Percentiles rank a stretch among this genome's conserved stretches.
phyloP scores from a whole-genome alignment of 2,797 vertebrate species.

The Myioborus miniatus region DNA sequence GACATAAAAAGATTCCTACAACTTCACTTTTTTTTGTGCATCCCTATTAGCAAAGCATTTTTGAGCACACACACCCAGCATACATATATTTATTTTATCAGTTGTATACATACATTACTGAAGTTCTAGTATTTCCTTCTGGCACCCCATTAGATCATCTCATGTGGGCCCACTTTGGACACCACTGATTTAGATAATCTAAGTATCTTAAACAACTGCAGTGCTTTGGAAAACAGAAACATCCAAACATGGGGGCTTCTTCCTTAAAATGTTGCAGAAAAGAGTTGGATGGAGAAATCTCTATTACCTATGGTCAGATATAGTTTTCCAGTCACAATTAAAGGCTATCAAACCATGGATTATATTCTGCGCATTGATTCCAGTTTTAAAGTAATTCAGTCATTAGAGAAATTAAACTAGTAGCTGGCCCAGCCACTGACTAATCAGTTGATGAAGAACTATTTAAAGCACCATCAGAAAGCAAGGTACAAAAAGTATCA shows the following conservation, averaged over 20 bases:
- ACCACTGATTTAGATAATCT: neutral
- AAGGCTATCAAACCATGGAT: neutral
- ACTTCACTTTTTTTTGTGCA: neutral
- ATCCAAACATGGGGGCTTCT: neutral
- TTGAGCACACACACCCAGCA: accelerated
- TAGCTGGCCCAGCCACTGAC: neutral
- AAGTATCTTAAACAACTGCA: neutral
- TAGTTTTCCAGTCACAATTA: neutral
- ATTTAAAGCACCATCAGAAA: neutral
- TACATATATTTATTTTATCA: neutral
- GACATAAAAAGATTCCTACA: neutral
- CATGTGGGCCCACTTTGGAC: neutral
- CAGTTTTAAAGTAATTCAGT: neutral
- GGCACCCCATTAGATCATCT: neutral
- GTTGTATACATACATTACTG: neutral
- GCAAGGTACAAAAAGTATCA: neutral
- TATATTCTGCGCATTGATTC: neutral
- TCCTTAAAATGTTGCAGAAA: neutral
- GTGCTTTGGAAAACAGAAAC: neutral
- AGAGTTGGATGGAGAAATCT: neutral
- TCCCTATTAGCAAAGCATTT: neutral
- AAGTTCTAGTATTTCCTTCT: neutral
- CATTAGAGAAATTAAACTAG: neutral
- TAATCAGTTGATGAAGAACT: neutral
- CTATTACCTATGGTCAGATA: neutral